Evolutionary conservation across 2,113 vertebrate species (phyloP).

Genomic region (Naja naja): DNA sequence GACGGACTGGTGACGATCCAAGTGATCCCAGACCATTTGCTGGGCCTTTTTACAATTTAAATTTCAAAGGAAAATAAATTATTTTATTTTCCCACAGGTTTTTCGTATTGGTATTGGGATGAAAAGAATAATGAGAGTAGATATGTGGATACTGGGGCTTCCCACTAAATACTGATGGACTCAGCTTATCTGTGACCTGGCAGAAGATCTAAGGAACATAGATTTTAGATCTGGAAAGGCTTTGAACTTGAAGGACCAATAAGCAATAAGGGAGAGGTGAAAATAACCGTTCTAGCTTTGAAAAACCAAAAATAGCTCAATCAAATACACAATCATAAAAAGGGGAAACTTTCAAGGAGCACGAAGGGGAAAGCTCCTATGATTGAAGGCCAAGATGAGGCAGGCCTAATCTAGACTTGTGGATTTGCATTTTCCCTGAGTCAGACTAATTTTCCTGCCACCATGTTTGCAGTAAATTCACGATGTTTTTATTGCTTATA

Average conservation of each 20-base stretch:
- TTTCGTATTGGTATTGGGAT: background rate
- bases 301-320: background rate
- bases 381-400: background rate
- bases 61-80: background rate
- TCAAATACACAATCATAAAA: background rate
- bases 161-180: background rate
- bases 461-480: background rate
- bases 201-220: background rate
- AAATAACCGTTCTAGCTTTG: background rate
- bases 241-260: background rate
- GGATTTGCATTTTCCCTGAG: background rate
- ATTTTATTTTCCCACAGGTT: background rate
- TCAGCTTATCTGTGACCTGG: background rate
- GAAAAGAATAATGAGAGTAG: background rate
- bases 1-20: background rate
- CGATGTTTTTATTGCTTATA: background rate
- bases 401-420: background rate
- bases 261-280: background rate
- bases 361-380: background rate
- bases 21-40: background rate
- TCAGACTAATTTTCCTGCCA: background rate
- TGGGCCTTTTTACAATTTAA: conserved; percentile 3
- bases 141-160: background rate
- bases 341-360: background rate
- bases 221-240: background rate